Percentiles rank a stretch among this genome's conserved stretches.
phyloP scores from a whole-genome alignment of 2,113 vertebrate genomes.

The Charadrius vociferus region DNA sequence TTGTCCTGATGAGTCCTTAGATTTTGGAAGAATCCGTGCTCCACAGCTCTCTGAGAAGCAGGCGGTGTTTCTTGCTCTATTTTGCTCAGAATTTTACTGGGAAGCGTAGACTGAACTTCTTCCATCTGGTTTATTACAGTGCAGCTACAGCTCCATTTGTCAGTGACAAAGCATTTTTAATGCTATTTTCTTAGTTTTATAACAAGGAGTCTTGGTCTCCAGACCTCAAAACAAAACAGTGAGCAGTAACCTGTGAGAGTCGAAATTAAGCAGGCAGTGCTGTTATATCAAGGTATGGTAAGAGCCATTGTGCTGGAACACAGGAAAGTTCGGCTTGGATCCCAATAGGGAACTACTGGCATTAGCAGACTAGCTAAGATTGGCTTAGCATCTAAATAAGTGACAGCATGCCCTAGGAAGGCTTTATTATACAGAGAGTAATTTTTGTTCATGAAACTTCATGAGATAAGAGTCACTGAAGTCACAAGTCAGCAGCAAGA shows the following conservation, averaged over 20 bases:
- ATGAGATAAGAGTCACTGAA: background rate
- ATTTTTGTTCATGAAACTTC: background rate
- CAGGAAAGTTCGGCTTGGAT: background rate
- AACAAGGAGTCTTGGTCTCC: background rate
- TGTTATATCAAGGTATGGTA: background rate
- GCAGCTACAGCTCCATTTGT: background rate
- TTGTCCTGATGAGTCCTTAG: background rate
- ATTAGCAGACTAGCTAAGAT: background rate
- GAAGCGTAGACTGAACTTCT: background rate
- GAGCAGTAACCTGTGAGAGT: background rate
- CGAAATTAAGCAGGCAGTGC: background rate
- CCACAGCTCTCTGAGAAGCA: background rate
- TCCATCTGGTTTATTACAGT: background rate
- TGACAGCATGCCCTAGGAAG: background rate
- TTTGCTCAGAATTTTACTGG: background rate
- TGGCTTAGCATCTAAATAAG: background rate
- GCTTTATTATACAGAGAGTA: background rate
- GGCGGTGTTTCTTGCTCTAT: background rate
- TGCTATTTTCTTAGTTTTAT: background rate
- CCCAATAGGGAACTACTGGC: background rate
- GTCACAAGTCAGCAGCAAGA: background rate
- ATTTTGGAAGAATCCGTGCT: background rate
- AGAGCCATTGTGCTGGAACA: background rate
- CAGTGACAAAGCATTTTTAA: background rate
- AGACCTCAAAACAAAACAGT: background rate